phyloP scores from a whole-genome alignment of 2,888 invertebrate species.

The Chromoteleia sp. region DNA sequence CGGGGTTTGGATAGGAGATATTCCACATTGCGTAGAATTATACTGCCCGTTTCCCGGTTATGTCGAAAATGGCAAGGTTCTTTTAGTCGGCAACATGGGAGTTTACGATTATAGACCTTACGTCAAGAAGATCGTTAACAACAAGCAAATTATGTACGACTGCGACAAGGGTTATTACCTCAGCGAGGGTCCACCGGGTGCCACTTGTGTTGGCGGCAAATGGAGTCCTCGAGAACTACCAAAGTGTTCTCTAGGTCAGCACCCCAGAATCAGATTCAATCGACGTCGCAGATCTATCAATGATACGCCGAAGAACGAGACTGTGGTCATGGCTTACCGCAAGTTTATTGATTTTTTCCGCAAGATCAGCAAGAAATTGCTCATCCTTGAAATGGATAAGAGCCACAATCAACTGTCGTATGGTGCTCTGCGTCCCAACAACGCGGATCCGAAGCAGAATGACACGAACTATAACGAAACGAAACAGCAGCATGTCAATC shows the following conservation, averaged over 20 bases:
- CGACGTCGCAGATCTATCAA: slow-evolving; percentile 87
- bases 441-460: slow-evolving; percentile 33
- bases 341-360: slow-evolving; percentile 83
- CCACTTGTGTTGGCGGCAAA: slow-evolving; percentile 96
- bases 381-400: slow-evolving; percentile 81
- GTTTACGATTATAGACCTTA: slow-evolving; percentile 97
- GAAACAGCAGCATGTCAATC: slow-evolving; percentile 55
- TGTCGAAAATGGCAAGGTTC: slow-evolving; percentile 94
- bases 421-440: slow-evolving; percentile 54
- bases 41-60: slow-evolving; percentile 97
- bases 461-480: slow-evolving; percentile 63
- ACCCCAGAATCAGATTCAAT: slow-evolving; percentile 94
- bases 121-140: slow-evolving; percentile 95
- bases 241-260: slow-evolving; percentile 93
- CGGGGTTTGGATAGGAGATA: slow-evolving; percentile 97
- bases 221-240: slow-evolving; percentile 97
- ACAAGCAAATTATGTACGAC: slow-evolving; percentile 98
- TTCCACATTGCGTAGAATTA: slow-evolving; percentile 92
- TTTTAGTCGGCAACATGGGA: slow-evolving; percentile 97
- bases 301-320: slow-evolving; percentile 70
- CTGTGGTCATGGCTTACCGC: slow-evolving; percentile 74
- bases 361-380: slow-evolving; percentile 80
- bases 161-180: slow-evolving; percentile 96
- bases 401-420: slow-evolving; percentile 75
- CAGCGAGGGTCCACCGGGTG: slow-evolving; percentile 94